Evolutionary conservation across 2,113 vertebrate genomes (phyloP), one percentile per base, ranked within the genome.

Genomic region (Saccopteryx leptura): DNA sequence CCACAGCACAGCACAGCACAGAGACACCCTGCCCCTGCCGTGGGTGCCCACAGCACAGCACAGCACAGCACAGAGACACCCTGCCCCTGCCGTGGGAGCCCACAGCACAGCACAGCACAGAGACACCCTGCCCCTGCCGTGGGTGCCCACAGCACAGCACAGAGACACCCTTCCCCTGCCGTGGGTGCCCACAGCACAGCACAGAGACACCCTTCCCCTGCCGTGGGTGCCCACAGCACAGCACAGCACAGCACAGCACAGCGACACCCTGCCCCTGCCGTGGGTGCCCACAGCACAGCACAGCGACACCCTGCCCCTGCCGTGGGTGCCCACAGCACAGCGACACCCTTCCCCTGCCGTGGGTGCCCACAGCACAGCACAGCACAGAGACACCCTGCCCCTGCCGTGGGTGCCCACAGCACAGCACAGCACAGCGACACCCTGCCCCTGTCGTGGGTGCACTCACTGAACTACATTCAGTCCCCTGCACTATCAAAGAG

Each of bases 31-130:
- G 3, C 7, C 39, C 54, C 10, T 10, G 9, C 39, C 10, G 6
- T 0, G 1, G 24, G 17, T 23, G 10, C 5, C 8, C 9, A 9
- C 0, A 4, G 54, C 50, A 63, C 3, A 33, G 1, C 33, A 24
- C 7, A n/a, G 39, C 39, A 39, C 39, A 39, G 39, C 39, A 39
- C 39, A 39, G 39, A n/a, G n/a, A n/a, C 39, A 39, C 39, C 12
- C 0, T 7, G 3, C 7, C 39, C 54, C 10, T 10, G 9, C 39
- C 10, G 4, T 10, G 14, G 9, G 5, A 7, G 9, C 15, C 68
- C 9, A 9, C 0, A 4, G 54, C 14, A 31, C 14, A 69, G 46
- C 21, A 50, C 9, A n/a, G 24, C n/a, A n/a, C n/a, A n/a, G n/a
- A 1, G 39, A 48, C 21, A 19, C 24, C 12, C 0, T 7, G 3